Evolutionary conservation across 1,140 invertebrate genomes (phyloP).

Genomic region (Nautilus pompilius): DNA sequence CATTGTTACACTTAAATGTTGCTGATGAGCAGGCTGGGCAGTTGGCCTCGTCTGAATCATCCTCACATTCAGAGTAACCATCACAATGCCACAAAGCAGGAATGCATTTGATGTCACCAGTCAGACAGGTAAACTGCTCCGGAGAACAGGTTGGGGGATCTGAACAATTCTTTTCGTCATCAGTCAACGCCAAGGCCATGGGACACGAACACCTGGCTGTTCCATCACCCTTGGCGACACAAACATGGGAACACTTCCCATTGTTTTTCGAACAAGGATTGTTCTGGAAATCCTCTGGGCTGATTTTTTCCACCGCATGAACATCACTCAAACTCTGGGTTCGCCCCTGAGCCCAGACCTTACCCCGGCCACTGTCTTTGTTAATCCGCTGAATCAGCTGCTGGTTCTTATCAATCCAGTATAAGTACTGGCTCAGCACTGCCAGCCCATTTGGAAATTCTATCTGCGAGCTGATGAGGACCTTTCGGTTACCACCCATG

Average conservation of each 20-base stretch:
- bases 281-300: slow-evolving; percentile 25
- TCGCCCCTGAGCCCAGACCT: slow-evolving; percentile 52
- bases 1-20: slow-evolving; percentile 39
- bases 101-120: slow-evolving; percentile 43
- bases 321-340: slow-evolving; percentile 64
- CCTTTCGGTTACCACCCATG: slow-evolving; percentile 71
- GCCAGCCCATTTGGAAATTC: slow-evolving; percentile 96
- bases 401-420: slow-evolving; percentile 95
- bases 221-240: slow-evolving; percentile 76
- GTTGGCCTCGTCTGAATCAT: slow-evolving; percentile 77
- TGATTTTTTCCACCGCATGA: slow-evolving; percentile 52
- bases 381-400: slow-evolving; percentile 55
- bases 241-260: slow-evolving; percentile 87
- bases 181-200: slow-evolving; percentile 35
- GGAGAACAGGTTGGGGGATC: slow-evolving; percentile 48
- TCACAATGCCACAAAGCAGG: slow-evolving; percentile 58
- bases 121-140: slow-evolving; percentile 52
- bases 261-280: slow-evolving; percentile 43
- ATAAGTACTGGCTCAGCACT: slow-evolving; percentile 87
- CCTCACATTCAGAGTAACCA: slow-evolving; percentile 67
- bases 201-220: slow-evolving; percentile 48
- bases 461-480: slow-evolving; percentile 64
- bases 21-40: slow-evolving; percentile 66
- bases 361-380: slow-evolving; percentile 34
- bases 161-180: slow-evolving; percentile 40